Evolutionary conservation across 2,888 invertebrate species (phyloP), one percentile per base, ranked within the genome.

Genomic region (Heliconius ismenius): DNA sequence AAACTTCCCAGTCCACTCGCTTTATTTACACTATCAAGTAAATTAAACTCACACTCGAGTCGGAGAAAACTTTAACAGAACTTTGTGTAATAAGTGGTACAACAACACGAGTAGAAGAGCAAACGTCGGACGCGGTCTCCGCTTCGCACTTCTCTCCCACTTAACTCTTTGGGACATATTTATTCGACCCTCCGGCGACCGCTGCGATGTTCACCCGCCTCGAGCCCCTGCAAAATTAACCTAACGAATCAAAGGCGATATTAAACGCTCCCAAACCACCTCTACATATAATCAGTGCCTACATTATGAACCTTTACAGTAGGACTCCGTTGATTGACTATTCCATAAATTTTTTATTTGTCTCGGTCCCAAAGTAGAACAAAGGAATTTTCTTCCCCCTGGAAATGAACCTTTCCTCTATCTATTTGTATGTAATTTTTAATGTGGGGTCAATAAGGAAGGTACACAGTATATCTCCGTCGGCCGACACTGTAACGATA

Each of bases 21-120:
- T 94, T 94, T 94, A 94, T 94, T 94, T 94, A 94, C 94, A 94
- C 94, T 93, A 94, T 94, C 92, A 92, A 92, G 92, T 94, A 94
- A 94, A 94, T 94, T 94, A 94, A 94, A 94, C 94, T 94, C 92
- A 86, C 91, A 87, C 93, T 90, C 90, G 92, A 93, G 93, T 90
- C 88, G 91, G 92, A 90, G 91, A 88, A 93, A 94, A 94, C 93
- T 94, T 94, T 92, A 91, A 90, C 92, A 88, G 93, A 94, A 94
- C 93, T 94, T 94, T 92, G 93, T 93, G 94, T 94, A 94, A 94
- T 94, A 94, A 94, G 94, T 94, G 93, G 94, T 93, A 94, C 93
- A 94, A 94, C 94, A 93, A 94, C 94, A 92, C 92, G 90, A 93
- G 91, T 92, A 91, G 93, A 93, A 94, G 93, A 94, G 94, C 93